Evolutionary conservation across 2,888 invertebrate genomes (phyloP).

Genomic region (Microctonus brassicae): DNA sequence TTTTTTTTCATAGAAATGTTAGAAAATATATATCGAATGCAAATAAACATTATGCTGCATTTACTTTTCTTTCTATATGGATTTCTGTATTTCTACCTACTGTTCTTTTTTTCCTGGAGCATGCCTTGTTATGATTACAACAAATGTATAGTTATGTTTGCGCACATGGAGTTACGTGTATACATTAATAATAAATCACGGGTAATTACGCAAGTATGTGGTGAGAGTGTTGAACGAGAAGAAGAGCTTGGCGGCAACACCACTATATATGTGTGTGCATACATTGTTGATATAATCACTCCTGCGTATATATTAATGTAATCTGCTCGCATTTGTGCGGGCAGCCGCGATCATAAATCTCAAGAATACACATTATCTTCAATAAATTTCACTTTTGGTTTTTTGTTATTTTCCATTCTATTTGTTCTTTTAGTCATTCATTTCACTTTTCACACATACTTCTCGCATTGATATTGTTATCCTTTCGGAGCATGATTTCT

Average conservation of each 20-base stretch:
- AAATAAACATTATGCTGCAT: too few species aligned
- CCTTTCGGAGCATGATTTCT: too few species aligned
- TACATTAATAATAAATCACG: slow-evolving; percentile 48
- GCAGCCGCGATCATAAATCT: slow-evolving; percentile 41
- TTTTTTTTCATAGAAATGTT: too few species aligned
- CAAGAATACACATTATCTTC: slow-evolving; percentile 37
- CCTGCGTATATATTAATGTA: neutral
- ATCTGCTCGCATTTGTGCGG: slow-evolving; percentile 26
- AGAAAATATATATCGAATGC: too few species aligned
- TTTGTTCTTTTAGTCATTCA: neutral
- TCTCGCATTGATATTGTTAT: too few species aligned
- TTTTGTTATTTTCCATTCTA: neutral
- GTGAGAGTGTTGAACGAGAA: slow-evolving; percentile 22
- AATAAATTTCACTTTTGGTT: slow-evolving; percentile 4
- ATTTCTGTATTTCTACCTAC: too few species aligned
- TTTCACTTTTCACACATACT: too few species aligned
- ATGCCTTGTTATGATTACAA: slow-evolving; percentile 31
- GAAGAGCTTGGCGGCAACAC: neutral
- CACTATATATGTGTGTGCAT: neutral
- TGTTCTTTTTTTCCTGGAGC: too few species aligned
- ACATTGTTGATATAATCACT: neutral
- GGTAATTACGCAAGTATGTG: slow-evolving; percentile 44
- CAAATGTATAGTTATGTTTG: neutral
- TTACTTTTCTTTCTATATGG: too few species aligned
- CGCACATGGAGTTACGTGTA: slow-evolving; percentile 32